Evolutionary conservation across 2,797 vertebrate genomes (phyloP).

Genomic region (Oreochromis mossambicus): DNA sequence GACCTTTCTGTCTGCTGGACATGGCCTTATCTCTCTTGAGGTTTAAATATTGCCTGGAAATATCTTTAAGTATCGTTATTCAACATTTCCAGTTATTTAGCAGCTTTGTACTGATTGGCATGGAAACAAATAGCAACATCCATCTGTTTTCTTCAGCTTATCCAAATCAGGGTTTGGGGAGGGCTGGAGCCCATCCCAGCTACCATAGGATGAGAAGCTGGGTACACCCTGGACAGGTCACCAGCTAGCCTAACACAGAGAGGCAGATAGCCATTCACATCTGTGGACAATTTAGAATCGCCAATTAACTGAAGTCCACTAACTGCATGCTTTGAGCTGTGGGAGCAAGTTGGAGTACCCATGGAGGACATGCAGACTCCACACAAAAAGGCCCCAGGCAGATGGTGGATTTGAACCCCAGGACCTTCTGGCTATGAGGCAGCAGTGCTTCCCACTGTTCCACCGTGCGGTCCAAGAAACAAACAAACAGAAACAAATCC

Average conservation of each 20-base stretch:
- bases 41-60: not conserved
- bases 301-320: not conserved
- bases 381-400: not conserved
- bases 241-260: not conserved
- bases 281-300: not conserved
- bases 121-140: not conserved
- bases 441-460: not conserved
- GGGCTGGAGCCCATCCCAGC: not conserved
- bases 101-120: not conserved
- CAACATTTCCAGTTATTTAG: not conserved
- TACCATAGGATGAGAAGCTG: not conserved
- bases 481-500: not conserved
- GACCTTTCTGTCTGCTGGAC: not conserved
- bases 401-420: not conserved
- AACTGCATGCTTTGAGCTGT: not conserved
- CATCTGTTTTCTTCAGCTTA: rapidly evolving
- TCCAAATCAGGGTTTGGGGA: not conserved
- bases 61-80: not conserved
- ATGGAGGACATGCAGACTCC: not conserved
- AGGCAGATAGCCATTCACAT: not conserved
- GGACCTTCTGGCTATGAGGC: not conserved
- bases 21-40: not conserved
- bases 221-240: not conserved
- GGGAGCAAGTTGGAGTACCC: not conserved
- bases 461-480: not conserved